Evolutionary conservation across 2,797 vertebrate genomes (phyloP).

Genomic region (Danio kyathit): DNA sequence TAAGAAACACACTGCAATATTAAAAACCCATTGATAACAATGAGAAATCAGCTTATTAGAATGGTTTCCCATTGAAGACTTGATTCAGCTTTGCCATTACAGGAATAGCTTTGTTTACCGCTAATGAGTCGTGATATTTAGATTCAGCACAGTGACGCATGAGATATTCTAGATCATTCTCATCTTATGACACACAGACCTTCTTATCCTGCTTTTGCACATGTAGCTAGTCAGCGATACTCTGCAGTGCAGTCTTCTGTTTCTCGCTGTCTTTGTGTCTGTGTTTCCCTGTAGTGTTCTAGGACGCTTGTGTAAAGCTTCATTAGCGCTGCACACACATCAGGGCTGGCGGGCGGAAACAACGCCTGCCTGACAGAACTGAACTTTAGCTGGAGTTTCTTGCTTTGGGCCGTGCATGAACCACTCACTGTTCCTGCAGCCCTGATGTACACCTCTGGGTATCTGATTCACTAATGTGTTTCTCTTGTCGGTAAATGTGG

Average conservation of each 20-base stretch:
- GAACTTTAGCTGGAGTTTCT: slow-evolving; percentile 21
- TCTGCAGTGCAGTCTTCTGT: not conserved
- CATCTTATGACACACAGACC: not conserved
- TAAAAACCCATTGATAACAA: not conserved
- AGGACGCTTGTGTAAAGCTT: slow-evolving; percentile 20
- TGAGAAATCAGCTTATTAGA: not conserved
- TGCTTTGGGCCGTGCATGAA: slow-evolving; percentile 22
- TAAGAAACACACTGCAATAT: too few species aligned
- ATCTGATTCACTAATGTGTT: slow-evolving; percentile 18
- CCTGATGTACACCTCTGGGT: slow-evolving; percentile 31
- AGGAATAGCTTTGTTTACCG: not conserved
- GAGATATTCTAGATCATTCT: not conserved
- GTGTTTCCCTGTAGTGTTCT: slow-evolving; percentile 18
- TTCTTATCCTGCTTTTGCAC: not conserved
- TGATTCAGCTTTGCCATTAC: not conserved
- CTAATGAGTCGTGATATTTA: not conserved
- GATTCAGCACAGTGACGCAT: not conserved
- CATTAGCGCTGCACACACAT: slow-evolving; percentile 11
- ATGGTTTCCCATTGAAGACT: not conserved
- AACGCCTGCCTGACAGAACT: slow-evolving; percentile 31
- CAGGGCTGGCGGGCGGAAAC: slow-evolving; percentile 20
- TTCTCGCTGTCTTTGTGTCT: slow-evolving; percentile 7
- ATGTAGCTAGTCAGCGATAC: not conserved
- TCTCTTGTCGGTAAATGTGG: slow-evolving; percentile 15
- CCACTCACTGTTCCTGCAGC: slow-evolving; percentile 16